phyloP scores from a whole-genome alignment of 2,888 invertebrate genomes.

The Apoderus coryli region DNA sequence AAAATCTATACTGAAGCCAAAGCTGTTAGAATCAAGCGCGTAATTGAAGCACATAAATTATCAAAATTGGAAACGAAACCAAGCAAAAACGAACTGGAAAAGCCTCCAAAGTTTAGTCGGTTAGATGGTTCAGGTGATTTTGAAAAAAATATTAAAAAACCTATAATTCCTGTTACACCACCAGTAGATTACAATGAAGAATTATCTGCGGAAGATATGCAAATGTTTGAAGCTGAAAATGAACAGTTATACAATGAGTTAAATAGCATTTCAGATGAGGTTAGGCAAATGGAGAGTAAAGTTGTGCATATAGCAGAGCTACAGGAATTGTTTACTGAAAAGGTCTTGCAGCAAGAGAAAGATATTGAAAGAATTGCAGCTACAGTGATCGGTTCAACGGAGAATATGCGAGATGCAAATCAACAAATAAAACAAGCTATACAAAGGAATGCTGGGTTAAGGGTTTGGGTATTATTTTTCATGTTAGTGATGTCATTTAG shows the following conservation, averaged over 20 bases:
- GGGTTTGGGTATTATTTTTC: slow-evolving; percentile 92
- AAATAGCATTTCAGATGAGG: slow-evolving; percentile 80
- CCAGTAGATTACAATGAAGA: slow-evolving; percentile 42
- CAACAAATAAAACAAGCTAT: slow-evolving; percentile 95
- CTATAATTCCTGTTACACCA: slow-evolving; percentile 10
- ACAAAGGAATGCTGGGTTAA: slow-evolving; percentile 87
- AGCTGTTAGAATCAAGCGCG: slow-evolving; percentile 72
- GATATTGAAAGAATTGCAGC: slow-evolving; percentile 84
- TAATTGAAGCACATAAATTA: slow-evolving; percentile 68
- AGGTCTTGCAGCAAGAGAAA: slow-evolving; percentile 83
- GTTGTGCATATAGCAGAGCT: slow-evolving; percentile 91
- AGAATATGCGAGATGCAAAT: slow-evolving; percentile 92
- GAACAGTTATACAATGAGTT: slow-evolving; percentile 73
- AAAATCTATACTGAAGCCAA: slow-evolving; percentile 80
- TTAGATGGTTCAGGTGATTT: slow-evolving; percentile 12
- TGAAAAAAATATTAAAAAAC: slow-evolving; percentile 10
- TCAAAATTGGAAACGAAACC: slow-evolving; percentile 46
- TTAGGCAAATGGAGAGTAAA: slow-evolving; percentile 78
- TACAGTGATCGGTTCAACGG: slow-evolving; percentile 81
- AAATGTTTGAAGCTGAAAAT: slow-evolving; percentile 89
- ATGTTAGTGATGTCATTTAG: slow-evolving; percentile 92
- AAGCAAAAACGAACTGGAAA: slow-evolving; percentile 5
- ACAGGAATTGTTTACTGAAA: slow-evolving; percentile 94
- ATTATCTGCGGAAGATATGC: slow-evolving; percentile 73
- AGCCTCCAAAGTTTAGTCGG: slow-evolving; percentile 7